Base-by-base conservation (phyloP, 2,113 vertebrate species). In the Genyomyrus donnyi region DNA sequence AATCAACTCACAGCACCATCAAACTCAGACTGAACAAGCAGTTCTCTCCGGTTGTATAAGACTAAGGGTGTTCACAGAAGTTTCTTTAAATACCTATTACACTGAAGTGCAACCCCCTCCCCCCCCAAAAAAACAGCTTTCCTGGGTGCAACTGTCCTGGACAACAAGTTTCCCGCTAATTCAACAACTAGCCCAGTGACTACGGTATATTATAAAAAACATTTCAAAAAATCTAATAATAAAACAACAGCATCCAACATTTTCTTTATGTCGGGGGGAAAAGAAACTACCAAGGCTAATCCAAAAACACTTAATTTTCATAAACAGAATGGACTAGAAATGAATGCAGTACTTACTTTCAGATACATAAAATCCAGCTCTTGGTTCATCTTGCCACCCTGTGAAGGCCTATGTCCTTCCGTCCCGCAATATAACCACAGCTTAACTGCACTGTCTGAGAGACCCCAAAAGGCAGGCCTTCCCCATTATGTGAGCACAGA, bases 351-450 rank as follows among this genome's bases (percentile, higher is more conserved):
- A 96, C 97, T 97, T 96, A 98, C 97, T 94, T 96, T 83, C 66
- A 95, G 91, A 90, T 96, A 98, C 94, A 97, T 96, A 92, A 70
- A 96, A 93, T 95, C 95, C 95, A 97, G 93, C 92, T 95, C 95
- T 91, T 95, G 93, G 91, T 94, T 92, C 95, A 95, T 96, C 92
- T 93, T 93, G 90, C 90, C 45, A 58, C 77, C 88, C 45, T 85
- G 58, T 87, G 5, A 92, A 91, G 88, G 70, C 56, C 90, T 88
- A 39, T 91, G 90, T 90, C 90, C 92, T 93, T 90, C 80, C 9
- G 88, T n/a, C 49, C n/a, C 24, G 46, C 21, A 53, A 48, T 52
- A 83, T 84, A 83, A 58, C 46, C 84, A 24, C 15, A 74, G 49
- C 49, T 87, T 88, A 90, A 92, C 90, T 89, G 84, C 88, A 91